A percentile compares a stretch with the other conserved stretches of the same genome.
These are phyloP conservation scores for Trichechus manatus DNA, from an alignment of 2,113 vertebrate species.

Conservation along the genomic window DNA sequence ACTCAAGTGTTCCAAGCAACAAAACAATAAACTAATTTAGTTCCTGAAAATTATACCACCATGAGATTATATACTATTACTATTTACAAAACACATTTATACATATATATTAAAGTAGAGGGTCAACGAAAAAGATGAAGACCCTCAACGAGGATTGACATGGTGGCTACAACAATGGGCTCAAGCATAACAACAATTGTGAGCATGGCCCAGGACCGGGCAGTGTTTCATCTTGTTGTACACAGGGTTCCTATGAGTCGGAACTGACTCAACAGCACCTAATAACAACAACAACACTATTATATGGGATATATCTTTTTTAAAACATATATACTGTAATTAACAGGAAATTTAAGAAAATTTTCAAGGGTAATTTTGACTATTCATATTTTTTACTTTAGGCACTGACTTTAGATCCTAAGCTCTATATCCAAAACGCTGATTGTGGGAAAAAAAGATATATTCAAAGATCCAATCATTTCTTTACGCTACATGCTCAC, in stretches of 20 bases:
- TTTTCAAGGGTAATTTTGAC: conserved; percentile 59
- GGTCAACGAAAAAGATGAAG: too few relatives aligned
- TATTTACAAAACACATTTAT: conserved; percentile 1
- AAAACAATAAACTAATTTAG: not conserved
- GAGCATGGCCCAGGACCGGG: too few relatives aligned
- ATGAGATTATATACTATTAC: not conserved
- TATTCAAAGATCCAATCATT: not conserved
- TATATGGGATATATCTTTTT: not conserved
- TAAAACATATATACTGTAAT: not conserved
- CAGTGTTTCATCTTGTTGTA: too few relatives aligned
- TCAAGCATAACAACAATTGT: too few relatives aligned
- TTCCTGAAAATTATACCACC: conserved; percentile 27
- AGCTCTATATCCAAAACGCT: conserved; percentile 1
- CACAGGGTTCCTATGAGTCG: too few relatives aligned
- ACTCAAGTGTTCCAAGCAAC: not conserved
- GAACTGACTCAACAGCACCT: too few relatives aligned
- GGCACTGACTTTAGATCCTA: not conserved
- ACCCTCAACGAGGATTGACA: too few relatives aligned
- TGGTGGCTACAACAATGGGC: too few relatives aligned
- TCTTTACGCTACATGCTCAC: not conserved
- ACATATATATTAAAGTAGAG: not conserved
- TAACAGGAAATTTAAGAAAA: not conserved
- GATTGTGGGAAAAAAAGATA: not conserved
- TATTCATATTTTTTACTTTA: conserved; percentile 43
- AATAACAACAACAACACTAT: not conserved